Evolutionary conservation across 2,888 invertebrate genomes (phyloP).

Genomic region (Rotaria macrura): DNA sequence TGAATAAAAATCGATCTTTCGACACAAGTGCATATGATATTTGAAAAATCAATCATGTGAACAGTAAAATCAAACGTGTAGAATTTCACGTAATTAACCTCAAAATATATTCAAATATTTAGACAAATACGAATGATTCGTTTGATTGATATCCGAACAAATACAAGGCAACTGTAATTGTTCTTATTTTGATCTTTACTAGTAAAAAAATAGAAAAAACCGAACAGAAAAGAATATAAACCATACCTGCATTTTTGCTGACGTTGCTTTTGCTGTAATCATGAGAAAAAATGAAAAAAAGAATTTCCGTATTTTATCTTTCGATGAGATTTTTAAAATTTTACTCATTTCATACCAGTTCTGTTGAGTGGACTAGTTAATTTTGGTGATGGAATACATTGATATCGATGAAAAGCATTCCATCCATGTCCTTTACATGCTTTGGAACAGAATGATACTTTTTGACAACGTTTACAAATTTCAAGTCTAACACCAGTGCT

Average conservation of each 20-base stretch:
- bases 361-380: neutral
- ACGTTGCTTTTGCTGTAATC: neutral
- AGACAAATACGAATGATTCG: too few species aligned
- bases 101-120: too few species aligned
- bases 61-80: too few species aligned
- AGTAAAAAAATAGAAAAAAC: neutral
- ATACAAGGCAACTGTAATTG: too few species aligned
- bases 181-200: too few species aligned
- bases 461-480: slow-evolving; percentile 49
- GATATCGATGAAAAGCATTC: slow-evolving; percentile 47
- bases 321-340: too few species aligned
- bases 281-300: neutral
- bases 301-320: neutral
- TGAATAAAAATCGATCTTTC: too few species aligned
- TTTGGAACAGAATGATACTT: slow-evolving; percentile 50
- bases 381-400: slow-evolving; percentile 40
- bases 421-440: slow-evolving; percentile 49
- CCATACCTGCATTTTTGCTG: neutral
- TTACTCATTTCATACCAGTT: neutral
- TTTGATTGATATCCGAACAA: too few species aligned
- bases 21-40: too few species aligned
- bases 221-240: neutral
- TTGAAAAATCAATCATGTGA: neutral
- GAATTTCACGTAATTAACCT: too few species aligned
- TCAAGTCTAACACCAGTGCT: slow-evolving; percentile 46